Percentiles rank a stretch among this genome's conserved stretches.
Conservation (phyloP, 2,797 vertebrate genomes). For the Florisuga fusca region DNA sequence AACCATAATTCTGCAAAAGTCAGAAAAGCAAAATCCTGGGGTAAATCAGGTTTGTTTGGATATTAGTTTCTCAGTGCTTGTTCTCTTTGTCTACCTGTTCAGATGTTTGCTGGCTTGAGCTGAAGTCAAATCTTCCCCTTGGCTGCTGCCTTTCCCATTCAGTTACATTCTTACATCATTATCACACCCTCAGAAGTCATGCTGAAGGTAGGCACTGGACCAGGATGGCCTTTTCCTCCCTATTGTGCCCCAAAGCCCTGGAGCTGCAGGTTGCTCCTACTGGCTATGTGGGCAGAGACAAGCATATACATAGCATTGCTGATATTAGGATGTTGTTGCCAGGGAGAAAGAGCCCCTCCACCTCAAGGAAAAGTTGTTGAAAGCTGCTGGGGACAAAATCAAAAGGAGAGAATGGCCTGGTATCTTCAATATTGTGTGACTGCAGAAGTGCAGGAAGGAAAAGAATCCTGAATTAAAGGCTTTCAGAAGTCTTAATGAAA, state of each 20-base stretch:
- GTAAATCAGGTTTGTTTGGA: not conserved
- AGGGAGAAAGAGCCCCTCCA: not conserved
- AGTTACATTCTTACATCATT: not conserved
- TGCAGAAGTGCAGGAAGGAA: not conserved
- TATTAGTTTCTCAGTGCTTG: not conserved
- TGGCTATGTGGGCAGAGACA: not conserved
- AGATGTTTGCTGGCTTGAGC: not conserved
- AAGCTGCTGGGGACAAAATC: not conserved
- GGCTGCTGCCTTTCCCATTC: not conserved
- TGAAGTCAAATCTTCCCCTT: not conserved
- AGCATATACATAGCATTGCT: fast-evolving
- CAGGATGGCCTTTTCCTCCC: not conserved
- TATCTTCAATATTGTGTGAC: not conserved
- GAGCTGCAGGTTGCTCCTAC: not conserved
- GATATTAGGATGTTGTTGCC: not conserved
- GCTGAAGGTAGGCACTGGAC: not conserved
- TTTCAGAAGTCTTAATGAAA: conserved; percentile 22
- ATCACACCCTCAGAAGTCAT: not conserved
- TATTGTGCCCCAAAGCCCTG: fast-evolving
- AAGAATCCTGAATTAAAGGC: not conserved
- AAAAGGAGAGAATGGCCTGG: not conserved
- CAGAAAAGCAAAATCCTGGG: not conserved
- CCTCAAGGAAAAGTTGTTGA: not conserved
- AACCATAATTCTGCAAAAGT: not conserved
- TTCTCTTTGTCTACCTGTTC: not conserved